Base-by-base conservation (phyloP, 2,888 invertebrate species). In the Caenorhabditis parvicauda region DNA sequence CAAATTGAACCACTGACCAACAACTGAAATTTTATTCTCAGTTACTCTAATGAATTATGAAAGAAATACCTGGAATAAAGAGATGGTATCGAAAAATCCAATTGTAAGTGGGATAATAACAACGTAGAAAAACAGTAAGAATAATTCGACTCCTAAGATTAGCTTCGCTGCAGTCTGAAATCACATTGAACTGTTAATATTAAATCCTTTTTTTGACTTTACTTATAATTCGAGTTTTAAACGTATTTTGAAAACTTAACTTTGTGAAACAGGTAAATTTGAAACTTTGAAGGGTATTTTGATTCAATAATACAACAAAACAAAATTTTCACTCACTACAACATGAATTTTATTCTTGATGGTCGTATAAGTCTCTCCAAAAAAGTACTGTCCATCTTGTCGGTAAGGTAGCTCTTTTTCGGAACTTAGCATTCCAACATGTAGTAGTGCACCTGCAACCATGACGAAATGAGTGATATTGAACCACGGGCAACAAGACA, bases 61-160 rank as follows among this genome's bases (percentile, higher is more conserved):
- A n/a, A n/a, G n/a, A n/a, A n/a, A n/a, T n/a, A n/a, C n/a, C n/a
- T n/a, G n/a, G 32, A 68, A 62, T 24, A 68, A 25, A 7, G 62
- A 59, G 14, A 62, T 52, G 24, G 64, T 64, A 21, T 68, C 67
- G 47, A 68, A 68, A 35, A 59, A 68, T 27, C 64, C 64, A 29
- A 68, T 61, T n/a, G 67, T 64, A 12, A 61, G 38, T 3, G 67
- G 67, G 3, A 68, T 48, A 38, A 64, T 55, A 4, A 68, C 61
- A 14, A 68, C 59, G 19, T 59, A 64, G 14, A 62, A 50, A 25
- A 68, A 61, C 28, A 68, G 49, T 35, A 64, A 29, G 7, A 62
- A 59, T 2, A 59, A 21, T 28, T 68, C 67, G 4, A 64, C 46
- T 9, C 59, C 57, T 0, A 68, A 47, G 38, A 68, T 58, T 9